phyloP scores from a whole-genome alignment of 2,797 vertebrate species.

The Rhinella marina region DNA sequence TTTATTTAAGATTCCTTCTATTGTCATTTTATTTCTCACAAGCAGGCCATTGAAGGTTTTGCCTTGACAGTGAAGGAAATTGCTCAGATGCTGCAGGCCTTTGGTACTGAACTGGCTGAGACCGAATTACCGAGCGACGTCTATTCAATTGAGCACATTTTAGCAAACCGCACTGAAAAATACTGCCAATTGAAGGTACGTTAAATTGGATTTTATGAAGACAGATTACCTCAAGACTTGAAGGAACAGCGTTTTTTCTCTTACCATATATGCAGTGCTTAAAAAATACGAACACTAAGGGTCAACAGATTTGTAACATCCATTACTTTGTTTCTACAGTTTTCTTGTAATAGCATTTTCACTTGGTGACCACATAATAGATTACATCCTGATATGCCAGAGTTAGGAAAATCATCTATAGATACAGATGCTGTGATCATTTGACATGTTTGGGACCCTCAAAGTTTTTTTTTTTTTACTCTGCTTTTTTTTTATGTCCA shows the following conservation, averaged over 20 bases:
- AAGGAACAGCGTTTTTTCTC: conserved; percentile 18
- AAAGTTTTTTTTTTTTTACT: too few relatives aligned
- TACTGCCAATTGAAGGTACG: conserved; percentile 91
- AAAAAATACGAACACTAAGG: neutral
- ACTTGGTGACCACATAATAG: neutral
- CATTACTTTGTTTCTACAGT: neutral
- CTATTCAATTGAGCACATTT: conserved; percentile 81
- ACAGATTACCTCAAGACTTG: conserved; percentile 23
- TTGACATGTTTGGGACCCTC: too few relatives aligned
- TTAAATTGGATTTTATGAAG: conserved; percentile 44
- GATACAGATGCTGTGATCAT: too few relatives aligned
- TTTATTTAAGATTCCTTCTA: neutral
- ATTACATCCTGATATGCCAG: too few relatives aligned
- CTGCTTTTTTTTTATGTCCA: too few relatives aligned
- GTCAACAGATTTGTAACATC: neutral
- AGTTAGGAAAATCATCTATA: too few relatives aligned
- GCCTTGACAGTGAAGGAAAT: conserved; percentile 95
- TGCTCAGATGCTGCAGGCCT: conserved; percentile 93
- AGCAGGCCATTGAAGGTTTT: conserved; percentile 96
- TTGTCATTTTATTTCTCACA: conserved; percentile 38
- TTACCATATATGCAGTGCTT: neutral
- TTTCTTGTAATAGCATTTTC: neutral
- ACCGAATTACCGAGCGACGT: conserved; percentile 83
- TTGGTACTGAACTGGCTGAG: conserved; percentile 93
- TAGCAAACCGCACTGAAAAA: conserved; percentile 84